Evolutionary conservation across 2,797 vertebrate species (phyloP), one percentile per base, ranked within the genome.

Genomic region (Tapirus indicus): DNA sequence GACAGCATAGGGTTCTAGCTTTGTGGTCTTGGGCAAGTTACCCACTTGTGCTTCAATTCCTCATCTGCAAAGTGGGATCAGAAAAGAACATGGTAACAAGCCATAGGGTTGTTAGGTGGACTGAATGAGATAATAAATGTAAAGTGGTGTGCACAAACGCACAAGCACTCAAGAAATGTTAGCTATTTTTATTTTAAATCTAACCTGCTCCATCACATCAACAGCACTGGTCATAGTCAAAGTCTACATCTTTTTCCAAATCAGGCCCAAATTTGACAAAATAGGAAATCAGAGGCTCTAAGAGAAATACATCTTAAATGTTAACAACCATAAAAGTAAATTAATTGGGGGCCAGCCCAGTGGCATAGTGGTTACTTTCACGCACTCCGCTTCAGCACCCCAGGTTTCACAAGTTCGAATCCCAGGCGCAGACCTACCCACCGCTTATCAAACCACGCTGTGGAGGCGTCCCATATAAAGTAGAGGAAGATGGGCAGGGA

Each of bases 251-350:
- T 71, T 89, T 84, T 80, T n/a, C n/a, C 87, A 96, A 85, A 88
- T 56, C 54, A 87, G 25, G 35, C 64, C 68, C 52, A 78, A 85
- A 86, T 74, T 71, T 89, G 68, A 93, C 47, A 91, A 90, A 74
- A 78, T 6, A 84, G 62, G n/a, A 71, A 88, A 64, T 49, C 54
- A 84, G 49, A 85, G 49, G 21, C 23, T 79, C 77, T 60, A 86
- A 92, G 68, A 85, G 71, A 32, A 95, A 94, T 93, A 72, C 7
- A 75, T 16, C 29, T 72, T 58, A 90, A 66, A 85, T 69, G 41
- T 47, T 91, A 49, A 91, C 52, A 86, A 83, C 38, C 69, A 84
- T 25, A 88, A 38, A 97, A 74, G 10, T 56, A 69, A 88, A 77
- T 64, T 35, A 87, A 38, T 38, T 38, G 38, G 38, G 38, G 38